Conservation (phyloP, 2,113 vertebrate genomes). For the Delphinus delphis region DNA sequence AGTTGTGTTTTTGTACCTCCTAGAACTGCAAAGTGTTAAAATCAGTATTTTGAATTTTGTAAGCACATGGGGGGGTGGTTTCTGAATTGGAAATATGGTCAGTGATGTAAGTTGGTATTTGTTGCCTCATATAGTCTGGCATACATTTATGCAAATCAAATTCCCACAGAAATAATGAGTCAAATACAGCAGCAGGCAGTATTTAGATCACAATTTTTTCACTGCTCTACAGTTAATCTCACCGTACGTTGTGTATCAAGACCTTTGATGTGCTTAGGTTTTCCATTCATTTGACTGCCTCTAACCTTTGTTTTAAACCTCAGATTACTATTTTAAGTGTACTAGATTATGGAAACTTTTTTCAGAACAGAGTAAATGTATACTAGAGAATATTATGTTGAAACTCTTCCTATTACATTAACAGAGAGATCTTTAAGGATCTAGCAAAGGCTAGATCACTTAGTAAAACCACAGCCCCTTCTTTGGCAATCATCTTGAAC, state of each 20-base stretch:
- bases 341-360: background rate
- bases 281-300: conserved; percentile 38
- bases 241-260: background rate
- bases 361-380: background rate
- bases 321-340: background rate
- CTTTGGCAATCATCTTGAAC: conserved; percentile 55
- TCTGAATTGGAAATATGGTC: conserved; percentile 9
- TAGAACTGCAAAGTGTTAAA: conserved; percentile 38
- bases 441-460: conserved; percentile 63
- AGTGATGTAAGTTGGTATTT: background rate
- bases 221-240: background rate
- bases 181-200: background rate
- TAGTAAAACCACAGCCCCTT: conserved; percentile 68
- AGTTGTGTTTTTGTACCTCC: background rate
- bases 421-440: conserved; percentile 34
- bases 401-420: conserved; percentile 18
- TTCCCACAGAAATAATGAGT: conserved; percentile 59
- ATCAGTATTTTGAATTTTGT: conserved; percentile 35
- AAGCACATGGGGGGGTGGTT: background rate
- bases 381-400: background rate
- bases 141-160: conserved; percentile 45
- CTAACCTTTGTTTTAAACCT: conserved; percentile 8
- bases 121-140: background rate
- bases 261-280: conserved; percentile 46
- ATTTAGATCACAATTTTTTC: background rate